Base-by-base conservation (phyloP, 2,888 invertebrate genomes). In the Subacronicta megacephala region DNA sequence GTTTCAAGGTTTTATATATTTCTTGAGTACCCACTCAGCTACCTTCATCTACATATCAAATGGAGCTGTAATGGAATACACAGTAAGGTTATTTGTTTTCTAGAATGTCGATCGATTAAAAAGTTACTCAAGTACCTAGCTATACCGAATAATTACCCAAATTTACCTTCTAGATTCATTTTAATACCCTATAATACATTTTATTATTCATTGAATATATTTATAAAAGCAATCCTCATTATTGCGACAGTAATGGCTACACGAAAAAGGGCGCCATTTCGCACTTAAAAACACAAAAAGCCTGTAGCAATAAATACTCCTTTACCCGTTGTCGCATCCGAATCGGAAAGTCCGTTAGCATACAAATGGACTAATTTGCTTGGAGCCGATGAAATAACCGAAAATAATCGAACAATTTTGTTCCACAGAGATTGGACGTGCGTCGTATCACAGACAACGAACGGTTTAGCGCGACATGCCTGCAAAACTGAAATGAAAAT, bases 331-430 rank as follows among this genome's bases (percentile, higher is more conserved):
- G 59, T 71, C 72, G 67, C 63, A 73, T 75, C 59, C 59, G 62
- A 71, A 71, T 67, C 52, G 62, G 59, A 74, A 71, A 68, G 56
- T 62, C 70, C 63, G 71, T 76, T 75, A 73, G 76, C 80, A 80
- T 76, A 74, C 63, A 78, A 78, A 78, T 78, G 57, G 72, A 63
- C 68, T 72, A 68, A 78, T 80, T 80, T 72, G 64, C 58, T 71
- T 63, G 31, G 31, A 63, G 44, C 42, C 40, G 38, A 56, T 54
- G 50, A 59, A 69, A 72, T 57, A 56, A 52, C 45, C 58, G 23
- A 68, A 75, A 56, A 67, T 64, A 67, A 63, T 63, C 50, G 53
- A 56, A 60, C 47, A 53, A 54, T 67, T 72, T 58, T 50, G 50
- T 69, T 62, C 13, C 41, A 49, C 55, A 26, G 20, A 43, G 38